phyloP scores from a whole-genome alignment of 2,797 vertebrate genomes.

The Gymnothorax javanicus region DNA sequence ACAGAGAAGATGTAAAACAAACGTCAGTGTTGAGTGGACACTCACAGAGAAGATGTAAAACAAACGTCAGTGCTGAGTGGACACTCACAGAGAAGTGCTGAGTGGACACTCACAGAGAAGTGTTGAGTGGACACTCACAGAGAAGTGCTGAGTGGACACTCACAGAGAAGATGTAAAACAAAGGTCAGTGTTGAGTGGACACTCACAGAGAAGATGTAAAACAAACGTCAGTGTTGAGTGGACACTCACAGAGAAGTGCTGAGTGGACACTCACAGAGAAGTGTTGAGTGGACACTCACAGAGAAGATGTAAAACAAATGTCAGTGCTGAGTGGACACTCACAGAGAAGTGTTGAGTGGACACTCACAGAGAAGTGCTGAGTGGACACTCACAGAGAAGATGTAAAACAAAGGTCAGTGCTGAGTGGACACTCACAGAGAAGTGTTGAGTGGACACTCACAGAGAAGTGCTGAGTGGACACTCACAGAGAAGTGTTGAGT shows the following conservation, averaged over 20 bases:
- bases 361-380: conserved; percentile 70
- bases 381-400: conserved; percentile 64
- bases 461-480: conserved; percentile 46
- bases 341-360: conserved; percentile 59
- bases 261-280: conserved; percentile 65
- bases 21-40: no score
- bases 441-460: conserved; percentile 66
- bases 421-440: conserved; percentile 66
- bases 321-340: conserved; percentile 60
- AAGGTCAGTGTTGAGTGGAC: no score
- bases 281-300: conserved; percentile 65
- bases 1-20: conserved; percentile 65
- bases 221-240: no score
- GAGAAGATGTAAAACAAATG: no score
- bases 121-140: conserved; percentile 67
- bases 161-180: conserved; percentile 65
- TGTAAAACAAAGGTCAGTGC: no score
- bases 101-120: conserved; percentile 64
- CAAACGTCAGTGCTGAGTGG: no score
- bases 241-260: conserved; percentile 67
- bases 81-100: conserved; percentile 68
- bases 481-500: conserved; percentile 68
- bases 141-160: conserved; percentile 58
- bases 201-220: conserved; percentile 69
- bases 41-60: conserved; percentile 69